phyloP scores from a whole-genome alignment of 2,888 invertebrate genomes.

The Drosophila nigricruria region DNA sequence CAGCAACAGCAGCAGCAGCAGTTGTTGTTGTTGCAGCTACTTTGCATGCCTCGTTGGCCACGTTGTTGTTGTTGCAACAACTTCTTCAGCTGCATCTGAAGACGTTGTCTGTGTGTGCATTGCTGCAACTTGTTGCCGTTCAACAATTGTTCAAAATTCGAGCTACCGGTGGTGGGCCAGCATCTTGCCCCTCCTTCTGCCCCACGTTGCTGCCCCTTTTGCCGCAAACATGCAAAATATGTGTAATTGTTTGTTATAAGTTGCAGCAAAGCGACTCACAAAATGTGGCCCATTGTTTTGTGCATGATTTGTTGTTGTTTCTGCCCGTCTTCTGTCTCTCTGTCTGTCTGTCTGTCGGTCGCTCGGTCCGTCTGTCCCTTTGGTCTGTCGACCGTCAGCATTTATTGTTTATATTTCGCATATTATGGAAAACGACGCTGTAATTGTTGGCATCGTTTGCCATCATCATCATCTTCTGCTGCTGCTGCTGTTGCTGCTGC shows the following conservation, averaged over 20 bases:
- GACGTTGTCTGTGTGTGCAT: conserved; percentile 46
- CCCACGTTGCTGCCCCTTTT: neutral
- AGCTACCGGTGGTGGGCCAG: conserved; percentile 59
- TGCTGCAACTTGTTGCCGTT: conserved; percentile 73
- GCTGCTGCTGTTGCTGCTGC: neutral
- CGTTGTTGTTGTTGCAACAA: conserved; percentile 75
- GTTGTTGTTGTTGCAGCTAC: conserved; percentile 44
- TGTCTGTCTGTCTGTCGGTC: neutral
- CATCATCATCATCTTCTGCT: conserved; percentile 28
- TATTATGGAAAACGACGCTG: conserved; percentile 70
- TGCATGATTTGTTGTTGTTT: conserved; percentile 82
- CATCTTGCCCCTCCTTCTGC: conserved; percentile 24
- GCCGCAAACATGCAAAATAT: conserved; percentile 72
- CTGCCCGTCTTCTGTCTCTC: neutral
- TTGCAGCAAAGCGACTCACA: conserved; percentile 71
- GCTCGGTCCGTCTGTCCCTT: neutral
- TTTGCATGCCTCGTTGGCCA: conserved; percentile 79
- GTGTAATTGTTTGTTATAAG: conserved; percentile 81
- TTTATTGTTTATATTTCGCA: conserved; percentile 80
- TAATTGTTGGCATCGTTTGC: conserved; percentile 57
- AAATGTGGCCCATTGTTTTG: conserved; percentile 84
- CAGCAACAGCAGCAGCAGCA: conserved; percentile 26
- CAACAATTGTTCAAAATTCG: conserved; percentile 72
- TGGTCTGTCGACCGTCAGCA: conserved; percentile 44
- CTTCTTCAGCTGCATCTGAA: conserved; percentile 72